phyloP scores from a whole-genome alignment of 2,888 invertebrate genomes.

The Himalopsyche anomala region DNA sequence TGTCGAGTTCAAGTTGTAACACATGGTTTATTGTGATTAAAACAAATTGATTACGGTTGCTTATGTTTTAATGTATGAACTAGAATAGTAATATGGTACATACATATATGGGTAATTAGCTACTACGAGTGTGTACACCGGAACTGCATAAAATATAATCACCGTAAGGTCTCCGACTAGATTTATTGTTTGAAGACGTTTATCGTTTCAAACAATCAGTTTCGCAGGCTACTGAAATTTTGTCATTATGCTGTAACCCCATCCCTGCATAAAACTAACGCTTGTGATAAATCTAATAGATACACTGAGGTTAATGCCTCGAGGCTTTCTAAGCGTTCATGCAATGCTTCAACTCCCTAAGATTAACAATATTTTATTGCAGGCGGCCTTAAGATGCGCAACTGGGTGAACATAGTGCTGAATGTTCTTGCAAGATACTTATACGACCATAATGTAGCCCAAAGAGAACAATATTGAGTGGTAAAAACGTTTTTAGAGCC shows the following conservation, averaged over 20 bases:
- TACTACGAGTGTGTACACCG: not conserved
- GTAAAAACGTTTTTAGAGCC: not conserved
- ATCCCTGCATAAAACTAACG: constrained; percentile 38
- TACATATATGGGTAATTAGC: not conserved
- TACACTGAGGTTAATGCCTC: not conserved
- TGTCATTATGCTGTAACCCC: not conserved
- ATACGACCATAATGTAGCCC: not conserved
- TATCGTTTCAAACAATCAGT: not conserved
- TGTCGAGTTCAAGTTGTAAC: too few species aligned
- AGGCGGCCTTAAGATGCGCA: not conserved
- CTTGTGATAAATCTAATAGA: constrained; percentile 41
- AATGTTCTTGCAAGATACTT: not conserved
- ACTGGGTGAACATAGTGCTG: not conserved
- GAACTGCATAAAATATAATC: not conserved
- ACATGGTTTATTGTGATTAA: too few species aligned
- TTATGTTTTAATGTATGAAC: not conserved
- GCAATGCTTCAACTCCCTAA: constrained; percentile 5
- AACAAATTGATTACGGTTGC: too few species aligned
- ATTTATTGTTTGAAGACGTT: constrained; percentile 31
- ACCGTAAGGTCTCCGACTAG: not conserved
- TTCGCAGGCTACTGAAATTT: not conserved
- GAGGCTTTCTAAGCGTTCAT: constrained; percentile 9
- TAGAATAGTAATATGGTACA: not conserved
- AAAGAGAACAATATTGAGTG: not conserved
- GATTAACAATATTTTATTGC: constrained; percentile 38